These are phyloP conservation scores for Ditylenchus dipsaci DNA, from an alignment of 1,140 invertebrate species.

Conservation along the genomic window DNA sequence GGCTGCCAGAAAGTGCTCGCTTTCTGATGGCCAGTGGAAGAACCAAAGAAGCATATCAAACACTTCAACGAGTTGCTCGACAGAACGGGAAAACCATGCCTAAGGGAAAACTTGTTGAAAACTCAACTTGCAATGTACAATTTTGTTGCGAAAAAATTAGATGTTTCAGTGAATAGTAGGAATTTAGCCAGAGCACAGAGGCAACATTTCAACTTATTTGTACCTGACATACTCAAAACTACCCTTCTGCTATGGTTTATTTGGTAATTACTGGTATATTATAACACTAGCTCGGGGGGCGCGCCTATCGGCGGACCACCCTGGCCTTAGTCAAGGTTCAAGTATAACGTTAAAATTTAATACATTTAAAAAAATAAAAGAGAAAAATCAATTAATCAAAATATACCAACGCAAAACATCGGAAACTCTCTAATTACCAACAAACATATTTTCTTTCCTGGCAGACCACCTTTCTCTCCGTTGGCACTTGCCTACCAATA, in stretches of 20 bases:
- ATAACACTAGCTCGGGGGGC: too few species aligned
- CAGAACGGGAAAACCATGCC: constrained; percentile 85
- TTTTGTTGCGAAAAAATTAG: constrained; percentile 4
- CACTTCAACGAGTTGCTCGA: constrained; percentile 75
- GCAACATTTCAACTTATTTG: constrained; percentile 46
- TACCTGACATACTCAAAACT: constrained; percentile 67
- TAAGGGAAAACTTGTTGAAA: constrained; percentile 77
- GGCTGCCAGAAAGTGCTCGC: constrained; percentile 85
- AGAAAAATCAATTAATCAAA: too few species aligned
- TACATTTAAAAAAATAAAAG: too few species aligned
- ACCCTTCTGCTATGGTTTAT: constrained; percentile 77
- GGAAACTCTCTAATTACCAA: too few species aligned
- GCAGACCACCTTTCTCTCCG: too few species aligned
- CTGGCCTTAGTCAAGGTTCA: too few species aligned
- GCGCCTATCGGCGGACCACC: too few species aligned
- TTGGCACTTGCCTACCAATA: too few species aligned
- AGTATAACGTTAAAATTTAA: too few species aligned
- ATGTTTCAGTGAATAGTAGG: background rate
- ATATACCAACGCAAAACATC: too few species aligned
- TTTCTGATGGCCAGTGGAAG: constrained; percentile 79
- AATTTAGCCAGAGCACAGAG: constrained; percentile 34
- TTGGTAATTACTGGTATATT: constrained; percentile 67
- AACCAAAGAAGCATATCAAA: constrained; percentile 76
- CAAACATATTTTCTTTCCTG: too few species aligned
- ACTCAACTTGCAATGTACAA: constrained; percentile 63